Evolutionary conservation across 2,888 invertebrate genomes (phyloP), one percentile per base, ranked within the genome.

Genomic region (Lingula anatina): DNA sequence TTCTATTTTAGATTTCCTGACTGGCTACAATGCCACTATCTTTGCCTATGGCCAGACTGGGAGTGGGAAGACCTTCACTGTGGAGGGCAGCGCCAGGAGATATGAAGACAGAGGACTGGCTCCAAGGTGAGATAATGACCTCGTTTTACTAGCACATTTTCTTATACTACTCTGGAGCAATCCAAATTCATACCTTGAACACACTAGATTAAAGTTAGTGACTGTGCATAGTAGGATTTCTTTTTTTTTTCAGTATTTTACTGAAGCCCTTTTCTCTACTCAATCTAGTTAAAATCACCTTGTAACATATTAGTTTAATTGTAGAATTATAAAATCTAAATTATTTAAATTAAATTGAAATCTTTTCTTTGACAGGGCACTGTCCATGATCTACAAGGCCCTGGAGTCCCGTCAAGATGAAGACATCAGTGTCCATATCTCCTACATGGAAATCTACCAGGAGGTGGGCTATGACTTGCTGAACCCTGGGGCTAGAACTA

Each of bases 41-140:
- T 73, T 73, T 62, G 73, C 73, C n/a, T 73, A 71, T 56, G 73
- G 73, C n/a, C 73, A 73, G 55, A 73, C 73, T 20, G 70, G 71
- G n/a, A 70, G 68, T 20, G 73, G 73, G 1, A 73, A 73, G 54
- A 73, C 73, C 0, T 70, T 62, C 52, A 73, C 73, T 1, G 64
- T 73, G 49, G 71, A 73, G 46, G 73, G 73, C 4, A 61, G 62
- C 47, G 61, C 66, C 9, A 57, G 62, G 40, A 57, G 58, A 2
- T 69, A 64, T 50, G 58, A 60, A 23, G 59, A 66, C 15, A 56
- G 70, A 48, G 70, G 70, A 18, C 56, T 73, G 37, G 69, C 70
- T 46, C 69, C 71, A 5, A 68, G 73, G 71, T 73, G 49, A 28
- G 47, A 28, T 15, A 28, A 15, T 12, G n/a, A n/a, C n/a, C 3